A percentile compares a stretch with the other conserved stretches of the same genome.
Conservation (phyloP, 2,797 vertebrate species). For the Chromis chromis region DNA sequence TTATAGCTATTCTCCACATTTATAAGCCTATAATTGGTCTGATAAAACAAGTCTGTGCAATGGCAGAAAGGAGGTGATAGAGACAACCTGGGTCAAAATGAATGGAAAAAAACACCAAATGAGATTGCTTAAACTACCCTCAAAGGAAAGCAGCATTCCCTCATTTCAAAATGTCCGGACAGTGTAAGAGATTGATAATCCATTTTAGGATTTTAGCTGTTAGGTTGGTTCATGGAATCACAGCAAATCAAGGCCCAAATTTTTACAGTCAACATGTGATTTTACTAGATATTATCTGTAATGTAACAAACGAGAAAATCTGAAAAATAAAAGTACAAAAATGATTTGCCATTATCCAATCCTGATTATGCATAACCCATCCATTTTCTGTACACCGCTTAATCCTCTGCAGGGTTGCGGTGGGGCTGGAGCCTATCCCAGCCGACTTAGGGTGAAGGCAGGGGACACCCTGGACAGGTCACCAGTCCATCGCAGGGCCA, state of each 20-base stretch:
- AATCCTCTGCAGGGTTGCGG: no score
- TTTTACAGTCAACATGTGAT: no score
- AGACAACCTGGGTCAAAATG: not conserved
- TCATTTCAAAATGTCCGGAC: not conserved
- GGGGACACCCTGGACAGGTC: no score
- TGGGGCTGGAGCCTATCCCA: no score
- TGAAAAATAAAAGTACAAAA: no score
- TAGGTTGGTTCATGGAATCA: not conserved
- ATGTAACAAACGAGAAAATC: no score
- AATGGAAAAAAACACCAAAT: not conserved
- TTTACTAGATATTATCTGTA: no score
- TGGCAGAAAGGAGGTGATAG: not conserved
- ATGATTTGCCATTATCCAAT: no score
- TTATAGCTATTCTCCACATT: constrained; percentile 17
- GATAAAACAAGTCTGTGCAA: constrained; percentile 22
- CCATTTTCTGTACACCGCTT: no score
- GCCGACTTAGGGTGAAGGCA: no score
- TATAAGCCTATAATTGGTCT: constrained; percentile 2
- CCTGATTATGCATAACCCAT: no score
- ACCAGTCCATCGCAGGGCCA: no score
- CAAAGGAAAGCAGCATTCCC: not conserved
- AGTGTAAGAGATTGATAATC: not conserved
- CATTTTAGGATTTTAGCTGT: constrained; percentile 2
- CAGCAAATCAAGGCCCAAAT: constrained; percentile 28
- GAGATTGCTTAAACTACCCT: constrained; percentile 1